A percentile compares a stretch with the other conserved stretches of the same genome.
Conservation (phyloP, 2,113 vertebrate species). For the Stegastes partitus region DNA sequence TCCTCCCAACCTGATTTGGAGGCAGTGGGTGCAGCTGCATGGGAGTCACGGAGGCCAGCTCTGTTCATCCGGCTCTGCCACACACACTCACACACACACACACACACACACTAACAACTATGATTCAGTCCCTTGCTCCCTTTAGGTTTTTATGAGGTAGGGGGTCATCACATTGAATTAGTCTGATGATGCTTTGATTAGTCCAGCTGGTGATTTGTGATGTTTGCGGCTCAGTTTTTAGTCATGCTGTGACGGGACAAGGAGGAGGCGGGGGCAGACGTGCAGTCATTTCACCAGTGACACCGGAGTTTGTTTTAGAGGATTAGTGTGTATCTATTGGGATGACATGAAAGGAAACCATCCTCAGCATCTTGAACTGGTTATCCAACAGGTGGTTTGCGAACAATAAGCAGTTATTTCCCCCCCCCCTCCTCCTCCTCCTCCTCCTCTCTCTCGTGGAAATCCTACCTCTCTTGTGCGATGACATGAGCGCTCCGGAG, state of each 20-base stretch:
- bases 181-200: constrained; percentile 62
- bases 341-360: constrained; percentile 65
- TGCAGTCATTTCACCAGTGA: constrained; percentile 46
- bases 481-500: constrained; percentile 43
- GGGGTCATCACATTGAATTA: constrained; percentile 61
- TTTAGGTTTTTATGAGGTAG: constrained; percentile 51
- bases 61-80: constrained; percentile 54
- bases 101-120: constrained; percentile 36
- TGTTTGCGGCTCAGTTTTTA: constrained; percentile 31
- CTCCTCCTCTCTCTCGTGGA: constrained; percentile 19
- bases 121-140: constrained; percentile 58
- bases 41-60: constrained; percentile 60
- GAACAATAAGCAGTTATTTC: constrained; percentile 43
- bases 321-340: constrained; percentile 38
- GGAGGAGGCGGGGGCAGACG: constrained; percentile 26
- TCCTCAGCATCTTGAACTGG: constrained; percentile 65
- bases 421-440: no score
- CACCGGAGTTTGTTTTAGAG: constrained; percentile 47
- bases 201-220: constrained; percentile 65
- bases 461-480: constrained; percentile 33
- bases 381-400: constrained; percentile 70
- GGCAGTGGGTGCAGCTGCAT: constrained; percentile 75
- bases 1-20: constrained; percentile 70
- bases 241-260: constrained; percentile 43
- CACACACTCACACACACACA: constrained; percentile 27